phyloP scores from a whole-genome alignment of 2,113 vertebrate genomes.

The Pollachius pollachius region DNA sequence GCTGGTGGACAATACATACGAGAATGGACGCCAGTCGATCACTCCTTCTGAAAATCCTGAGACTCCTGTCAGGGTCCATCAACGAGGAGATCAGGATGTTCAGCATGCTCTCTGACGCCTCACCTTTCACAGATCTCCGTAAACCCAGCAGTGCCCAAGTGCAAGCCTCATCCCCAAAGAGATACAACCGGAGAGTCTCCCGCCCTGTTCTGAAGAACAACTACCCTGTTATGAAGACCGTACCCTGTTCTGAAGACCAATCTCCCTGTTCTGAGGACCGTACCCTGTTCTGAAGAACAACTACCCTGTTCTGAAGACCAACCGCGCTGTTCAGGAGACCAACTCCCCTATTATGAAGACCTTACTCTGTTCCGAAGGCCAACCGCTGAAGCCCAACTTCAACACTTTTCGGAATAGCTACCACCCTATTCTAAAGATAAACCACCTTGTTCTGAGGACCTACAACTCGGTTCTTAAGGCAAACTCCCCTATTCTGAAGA shows the following conservation, averaged over 20 bases:
- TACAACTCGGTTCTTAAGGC: too few relatives aligned
- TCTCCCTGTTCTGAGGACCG: neutral
- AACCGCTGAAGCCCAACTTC: neutral
- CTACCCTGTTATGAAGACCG: neutral
- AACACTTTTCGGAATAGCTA: constrained; percentile 3
- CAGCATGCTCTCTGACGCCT: constrained; percentile 57
- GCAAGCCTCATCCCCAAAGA: neutral
- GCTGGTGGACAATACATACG: constrained; percentile 49
- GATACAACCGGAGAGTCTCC: neutral
- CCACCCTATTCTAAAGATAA: neutral
- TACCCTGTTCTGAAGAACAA: constrained; percentile 12
- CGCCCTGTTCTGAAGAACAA: constrained; percentile 19
- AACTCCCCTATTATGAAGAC: too few relatives aligned
- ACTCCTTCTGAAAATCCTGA: constrained; percentile 68
- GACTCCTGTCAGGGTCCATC: constrained; percentile 65
- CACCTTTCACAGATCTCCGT: neutral
- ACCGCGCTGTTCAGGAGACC: constrained; percentile 1
- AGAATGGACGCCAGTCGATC: constrained; percentile 71
- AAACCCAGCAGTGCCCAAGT: neutral
- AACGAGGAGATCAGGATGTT: constrained; percentile 75
- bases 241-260: neutral
- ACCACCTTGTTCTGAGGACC: constrained; percentile 7
- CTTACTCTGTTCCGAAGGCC: too few relatives aligned
- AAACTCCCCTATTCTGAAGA: too few relatives aligned
- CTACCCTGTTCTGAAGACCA: constrained; percentile 13